Percentiles rank a stretch among this genome's conserved stretches.
These are phyloP conservation scores for Hemicentrotus pulcherrimus DNA, from an alignment of 35 echinoderm and acorn worm genomes.

Conservation along the genomic window DNA sequence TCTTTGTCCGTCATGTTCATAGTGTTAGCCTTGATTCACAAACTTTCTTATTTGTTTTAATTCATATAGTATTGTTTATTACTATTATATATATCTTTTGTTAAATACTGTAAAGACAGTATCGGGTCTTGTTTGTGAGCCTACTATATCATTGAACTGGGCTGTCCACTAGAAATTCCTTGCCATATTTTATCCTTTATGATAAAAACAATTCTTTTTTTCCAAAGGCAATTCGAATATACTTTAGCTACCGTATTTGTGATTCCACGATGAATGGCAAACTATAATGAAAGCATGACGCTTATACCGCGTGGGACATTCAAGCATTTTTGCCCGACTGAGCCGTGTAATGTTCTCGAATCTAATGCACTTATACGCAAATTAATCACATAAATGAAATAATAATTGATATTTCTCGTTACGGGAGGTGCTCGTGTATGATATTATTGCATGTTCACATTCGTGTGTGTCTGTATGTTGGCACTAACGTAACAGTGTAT, in stretches of 20 bases:
- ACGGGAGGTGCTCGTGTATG: not conserved
- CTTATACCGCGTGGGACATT: not conserved
- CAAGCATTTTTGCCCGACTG: not conserved
- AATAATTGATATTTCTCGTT: not conserved
- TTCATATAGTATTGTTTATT: too few species aligned
- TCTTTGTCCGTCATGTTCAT: too few species aligned
- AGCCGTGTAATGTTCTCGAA: not conserved
- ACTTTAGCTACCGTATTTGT: not conserved
- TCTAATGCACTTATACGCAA: not conserved
- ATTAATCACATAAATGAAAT: not conserved
- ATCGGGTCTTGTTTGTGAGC: not conserved
- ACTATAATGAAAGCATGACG: not conserved
- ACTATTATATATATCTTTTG: not conserved
- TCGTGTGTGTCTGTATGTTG: not conserved
- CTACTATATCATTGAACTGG: too few species aligned
- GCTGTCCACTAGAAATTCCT: too few species aligned
- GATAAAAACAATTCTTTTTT: not conserved
- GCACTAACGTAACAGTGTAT: not conserved
- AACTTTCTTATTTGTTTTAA: too few species aligned
- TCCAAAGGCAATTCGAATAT: not conserved
- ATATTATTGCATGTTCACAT: not conserved
- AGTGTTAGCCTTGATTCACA: too few species aligned
- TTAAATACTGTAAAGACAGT: not conserved
- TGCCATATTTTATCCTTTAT: not conserved
- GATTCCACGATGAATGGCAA: not conserved